These are phyloP conservation scores for Anthoscopus minutus DNA, from an alignment of 2,113 vertebrate genomes.

Conservation along the genomic window DNA sequence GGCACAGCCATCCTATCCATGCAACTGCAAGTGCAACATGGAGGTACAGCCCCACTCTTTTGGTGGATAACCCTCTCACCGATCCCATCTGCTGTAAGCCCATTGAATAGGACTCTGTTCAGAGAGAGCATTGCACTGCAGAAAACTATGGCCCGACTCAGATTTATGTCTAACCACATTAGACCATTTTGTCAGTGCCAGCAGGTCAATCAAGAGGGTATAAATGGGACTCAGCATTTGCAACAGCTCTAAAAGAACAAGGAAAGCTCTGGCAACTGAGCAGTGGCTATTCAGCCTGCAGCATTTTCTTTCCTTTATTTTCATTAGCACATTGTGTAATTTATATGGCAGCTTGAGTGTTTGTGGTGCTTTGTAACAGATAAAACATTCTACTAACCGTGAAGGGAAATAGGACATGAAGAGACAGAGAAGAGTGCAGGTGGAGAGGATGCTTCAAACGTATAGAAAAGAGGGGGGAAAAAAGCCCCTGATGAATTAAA, in stretches of 20 bases:
- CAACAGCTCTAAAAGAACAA: neutral
- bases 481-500: neutral
- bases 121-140: neutral
- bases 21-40: neutral
- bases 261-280: conserved; percentile 4
- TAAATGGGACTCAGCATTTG: neutral
- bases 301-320: conserved; percentile 31
- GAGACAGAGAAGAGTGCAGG: conserved; percentile 4
- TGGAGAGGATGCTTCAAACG: conserved; percentile 13
- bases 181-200: neutral
- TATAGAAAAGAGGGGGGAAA: neutral
- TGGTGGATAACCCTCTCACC: neutral
- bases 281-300: neutral
- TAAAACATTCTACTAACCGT: conserved; percentile 4
- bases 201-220: conserved; percentile 2
- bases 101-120: neutral
- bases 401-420: neutral
- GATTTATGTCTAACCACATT: conserved; percentile 5
- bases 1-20: neutral
- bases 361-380: conserved; percentile 10
- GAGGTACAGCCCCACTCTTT: neutral
- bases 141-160: neutral
- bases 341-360: conserved; percentile 11
- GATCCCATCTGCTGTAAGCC: neutral
- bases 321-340: neutral